Base-by-base conservation (phyloP, 2,113 vertebrate genomes). In the Myotis brandtii region DNA sequence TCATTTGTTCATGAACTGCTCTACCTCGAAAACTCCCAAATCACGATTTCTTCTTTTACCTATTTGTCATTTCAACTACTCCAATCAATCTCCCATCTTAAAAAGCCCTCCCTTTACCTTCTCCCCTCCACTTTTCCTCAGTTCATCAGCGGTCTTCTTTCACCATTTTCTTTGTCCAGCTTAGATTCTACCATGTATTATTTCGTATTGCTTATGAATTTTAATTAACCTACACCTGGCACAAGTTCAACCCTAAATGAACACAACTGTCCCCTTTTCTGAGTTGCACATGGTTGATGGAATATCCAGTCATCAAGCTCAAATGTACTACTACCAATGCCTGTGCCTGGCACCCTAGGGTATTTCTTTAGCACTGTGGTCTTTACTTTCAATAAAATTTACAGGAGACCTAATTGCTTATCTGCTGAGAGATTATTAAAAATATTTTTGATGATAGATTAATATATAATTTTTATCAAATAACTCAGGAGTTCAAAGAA, bases 401-500 rank as follows among this genome's bases (percentile, higher is more conserved):
- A 80, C 11, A 75, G 43, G 27, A 75, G 50, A 87, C 17, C 6
- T 77, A 50, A 48, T 17, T 77, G 43, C 50, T 77, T 77, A 76
- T 66, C 52, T 37, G 83, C 32, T 81, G 34, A 86, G 8, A 91
- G 34, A 46, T 62, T 30, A 91, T 67, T 76, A 91, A 48, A 89
- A 76, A 59, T 73, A 59, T 59, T 87, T 95, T 86, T 59, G 20
- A 30, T 80, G 43, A 86, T 81, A 76, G 18, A 70, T 48, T 30
- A 76, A 77, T 48, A 76, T 27, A 62, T 1, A 40, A 69, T 14
- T 92, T 86, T 94, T 67, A 88, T 70, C 37, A 85, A 87, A 81
- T 66, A 76, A 93, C 59, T 93, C 62, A 64, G 27, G 80, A 77
- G 52, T 52, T 86, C 62, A 95, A 83, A 84, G 9, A 89, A 69